Base-by-base conservation (phyloP, 2,113 vertebrate genomes). In the Callionymus lyra region DNA sequence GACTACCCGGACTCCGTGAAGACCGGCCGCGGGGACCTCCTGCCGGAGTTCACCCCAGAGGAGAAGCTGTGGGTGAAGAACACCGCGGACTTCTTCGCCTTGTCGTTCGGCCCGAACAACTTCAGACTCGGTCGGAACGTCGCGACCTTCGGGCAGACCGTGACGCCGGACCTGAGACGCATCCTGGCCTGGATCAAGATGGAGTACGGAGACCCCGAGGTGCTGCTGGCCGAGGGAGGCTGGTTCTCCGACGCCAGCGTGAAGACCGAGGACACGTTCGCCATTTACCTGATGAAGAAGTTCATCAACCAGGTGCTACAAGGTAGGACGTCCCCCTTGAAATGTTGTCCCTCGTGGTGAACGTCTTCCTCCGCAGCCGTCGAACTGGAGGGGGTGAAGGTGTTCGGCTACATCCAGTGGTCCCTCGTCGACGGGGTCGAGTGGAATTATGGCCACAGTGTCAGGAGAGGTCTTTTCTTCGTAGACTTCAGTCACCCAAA, bases 51-150 rank as follows among this genome's bases (percentile, higher is more conserved):
- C 56, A 90, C 87, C 0, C 58, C 84, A 9, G 69, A 83, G 12
- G 93, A 99, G 74, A 89, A 79, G 67, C 62, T 74, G 3, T 81
- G 78, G 57, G 74, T 96, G 31, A 82, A 74, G 44, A 87, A 84
- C 50, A 94, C 93, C 0, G 91, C 93, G 2, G 94, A 99, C 49
- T 99, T 97, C 66, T 97, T 99, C 16, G 89, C 95, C 0, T 81
- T 99, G 61, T 94, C 93, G 18, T 98, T 98, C n/a, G 95, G 91
- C 13, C 91, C 90, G 2, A 87, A 93, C 70, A 92, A 91, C 56
- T 85, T 94, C 44, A 91, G 87, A 40, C 77, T 88, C 14, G 80
- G 70, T 2, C 82, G 46, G 14, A 80, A 63, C 6, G 51, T 87
- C 47, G 63, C 70, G 10, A 85, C 78, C 50, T 83, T 87, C 18